Percentiles rank a stretch among this genome's conserved stretches.
These are phyloP conservation scores for Dipodomys spectabilis DNA, from an alignment of 2,113 vertebrate species.

Conservation along the genomic window DNA sequence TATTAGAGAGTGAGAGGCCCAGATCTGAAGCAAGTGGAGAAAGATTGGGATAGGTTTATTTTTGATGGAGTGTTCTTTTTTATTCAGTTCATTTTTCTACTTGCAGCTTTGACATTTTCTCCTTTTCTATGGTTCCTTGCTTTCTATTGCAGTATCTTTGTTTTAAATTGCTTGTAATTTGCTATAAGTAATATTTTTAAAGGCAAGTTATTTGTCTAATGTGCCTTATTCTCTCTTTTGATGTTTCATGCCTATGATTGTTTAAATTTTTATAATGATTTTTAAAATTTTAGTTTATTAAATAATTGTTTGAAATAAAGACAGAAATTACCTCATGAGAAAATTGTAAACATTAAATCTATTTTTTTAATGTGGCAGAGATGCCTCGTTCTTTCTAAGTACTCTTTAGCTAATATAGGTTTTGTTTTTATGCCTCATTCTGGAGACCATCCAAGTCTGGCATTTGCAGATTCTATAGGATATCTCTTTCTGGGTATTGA, in stretches of 20 bases:
- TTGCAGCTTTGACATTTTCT: neutral
- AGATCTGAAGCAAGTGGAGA: neutral
- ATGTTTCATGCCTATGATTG: neutral
- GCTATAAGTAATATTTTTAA: constrained; percentile 1
- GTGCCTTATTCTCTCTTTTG: constrained; percentile 20
- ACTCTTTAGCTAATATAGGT: neutral
- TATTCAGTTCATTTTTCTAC: neutral
- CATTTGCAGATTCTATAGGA: neutral
- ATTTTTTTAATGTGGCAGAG: no score
- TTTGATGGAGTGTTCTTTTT: neutral
- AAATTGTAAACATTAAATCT: neutral
- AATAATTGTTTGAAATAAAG: constrained; percentile 2
- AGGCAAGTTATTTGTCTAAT: neutral
- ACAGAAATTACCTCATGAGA: neutral
- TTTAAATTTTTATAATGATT: constrained; percentile 10
- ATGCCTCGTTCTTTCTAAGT: neutral
- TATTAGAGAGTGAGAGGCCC: neutral
- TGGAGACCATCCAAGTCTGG: neutral
- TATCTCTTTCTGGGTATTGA: neutral
- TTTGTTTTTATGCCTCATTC: neutral
- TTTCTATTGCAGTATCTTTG: constrained; percentile 11
- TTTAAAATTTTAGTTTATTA: constrained; percentile 26
- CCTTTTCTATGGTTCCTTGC: constrained; percentile 4
- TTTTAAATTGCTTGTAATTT: constrained; percentile 44
- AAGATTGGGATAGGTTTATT: neutral